Conservation (phyloP, 1,140 invertebrate genomes). For the Apis dorsata region DNA sequence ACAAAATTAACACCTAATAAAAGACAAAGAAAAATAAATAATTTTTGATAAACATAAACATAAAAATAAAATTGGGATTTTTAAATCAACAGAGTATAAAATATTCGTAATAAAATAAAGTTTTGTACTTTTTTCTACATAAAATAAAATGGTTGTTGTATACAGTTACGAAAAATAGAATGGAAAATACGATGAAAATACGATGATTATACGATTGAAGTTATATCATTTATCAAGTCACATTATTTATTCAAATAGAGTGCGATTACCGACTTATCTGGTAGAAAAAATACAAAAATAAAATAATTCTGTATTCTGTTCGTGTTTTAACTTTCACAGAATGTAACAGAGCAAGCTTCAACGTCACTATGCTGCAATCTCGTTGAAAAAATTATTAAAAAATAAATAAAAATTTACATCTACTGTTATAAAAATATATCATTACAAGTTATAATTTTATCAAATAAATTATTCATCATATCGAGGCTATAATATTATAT, state of each 20-base stretch:
- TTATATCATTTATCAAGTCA: not conserved
- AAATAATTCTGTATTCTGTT: constrained; percentile 36
- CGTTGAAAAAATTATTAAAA: not conserved
- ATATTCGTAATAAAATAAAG: not conserved
- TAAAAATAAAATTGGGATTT: too few species aligned
- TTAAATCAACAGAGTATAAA: not conserved
- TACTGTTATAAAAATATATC: not conserved
- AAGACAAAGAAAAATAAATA: too few species aligned
- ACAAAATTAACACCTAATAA: too few species aligned
- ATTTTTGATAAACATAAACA: too few species aligned
- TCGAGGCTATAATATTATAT: not conserved
- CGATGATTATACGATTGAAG: not conserved
- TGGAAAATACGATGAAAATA: constrained; percentile 4
- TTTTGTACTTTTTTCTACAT: not conserved
- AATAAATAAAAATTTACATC: not conserved
- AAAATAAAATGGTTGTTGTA: not conserved
- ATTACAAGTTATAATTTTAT: not conserved
- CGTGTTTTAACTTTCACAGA: not conserved
- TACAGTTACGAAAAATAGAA: not conserved
- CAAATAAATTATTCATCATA: not conserved
- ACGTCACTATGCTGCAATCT: not conserved
- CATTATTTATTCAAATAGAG: constrained; percentile 31
- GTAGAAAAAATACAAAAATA: constrained; percentile 20
- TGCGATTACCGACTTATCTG: not conserved
- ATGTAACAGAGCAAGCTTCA: not conserved